Evolutionary conservation across 2,113 vertebrate genomes (phyloP).

Genomic region (Hippolais icterina): DNA sequence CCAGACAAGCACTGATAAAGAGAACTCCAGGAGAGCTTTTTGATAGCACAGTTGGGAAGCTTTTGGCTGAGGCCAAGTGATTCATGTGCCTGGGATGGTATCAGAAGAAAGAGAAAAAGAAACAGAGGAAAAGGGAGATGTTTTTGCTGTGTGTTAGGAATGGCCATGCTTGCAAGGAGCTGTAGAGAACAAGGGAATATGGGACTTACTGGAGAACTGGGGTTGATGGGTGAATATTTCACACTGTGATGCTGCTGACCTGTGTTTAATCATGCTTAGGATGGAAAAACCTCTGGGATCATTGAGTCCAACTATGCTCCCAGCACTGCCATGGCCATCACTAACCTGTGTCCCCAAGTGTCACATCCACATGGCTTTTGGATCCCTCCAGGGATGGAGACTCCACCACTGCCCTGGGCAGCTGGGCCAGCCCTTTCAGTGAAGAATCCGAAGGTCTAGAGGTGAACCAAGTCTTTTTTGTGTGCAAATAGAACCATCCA

Average conservation of each 20-base stretch:
- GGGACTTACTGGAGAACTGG: not conserved
- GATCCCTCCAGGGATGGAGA: not conserved
- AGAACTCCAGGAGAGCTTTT: not conserved
- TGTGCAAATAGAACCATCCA: not conserved
- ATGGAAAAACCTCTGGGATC: not conserved
- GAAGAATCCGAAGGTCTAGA: not conserved
- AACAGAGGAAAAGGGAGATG: not conserved
- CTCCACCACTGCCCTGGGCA: not conserved
- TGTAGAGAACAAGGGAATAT: rapidly evolving
- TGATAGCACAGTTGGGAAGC: not conserved
- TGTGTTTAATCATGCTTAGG: not conserved
- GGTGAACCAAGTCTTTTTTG: not conserved
- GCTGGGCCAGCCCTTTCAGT: not conserved
- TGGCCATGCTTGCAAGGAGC: not conserved
- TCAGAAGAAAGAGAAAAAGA: not conserved
- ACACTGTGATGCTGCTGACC: not conserved
- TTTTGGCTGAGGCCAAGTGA: not conserved
- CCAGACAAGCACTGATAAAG: not conserved
- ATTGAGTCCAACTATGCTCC: rapidly evolving
- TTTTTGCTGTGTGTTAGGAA: not conserved
- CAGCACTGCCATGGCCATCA: not conserved
- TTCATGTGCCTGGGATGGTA: not conserved
- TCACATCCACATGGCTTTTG: not conserved
- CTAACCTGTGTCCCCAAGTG: not conserved
- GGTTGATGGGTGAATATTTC: not conserved